These are phyloP conservation scores for Pomacea canaliculata DNA, from an alignment of 2,888 invertebrate genomes.

Conservation along the genomic window DNA sequence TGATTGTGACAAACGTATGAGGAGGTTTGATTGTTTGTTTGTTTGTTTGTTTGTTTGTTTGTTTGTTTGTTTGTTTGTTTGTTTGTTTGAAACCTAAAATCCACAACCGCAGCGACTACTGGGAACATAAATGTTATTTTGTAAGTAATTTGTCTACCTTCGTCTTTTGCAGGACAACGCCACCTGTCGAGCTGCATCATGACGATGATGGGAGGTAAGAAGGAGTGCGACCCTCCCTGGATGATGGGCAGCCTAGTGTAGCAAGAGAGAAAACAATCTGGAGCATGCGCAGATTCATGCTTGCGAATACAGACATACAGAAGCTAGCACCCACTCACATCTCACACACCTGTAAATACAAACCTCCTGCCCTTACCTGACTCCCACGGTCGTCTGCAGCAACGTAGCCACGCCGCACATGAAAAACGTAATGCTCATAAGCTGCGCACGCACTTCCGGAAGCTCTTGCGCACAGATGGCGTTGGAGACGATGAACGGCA, in stretches of 20 bases:
- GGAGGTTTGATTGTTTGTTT: too few species aligned
- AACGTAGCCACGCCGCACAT: constrained; percentile 29
- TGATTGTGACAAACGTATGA: too few species aligned
- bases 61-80: too few species aligned
- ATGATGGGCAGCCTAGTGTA: constrained; percentile 47
- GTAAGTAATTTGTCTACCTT: background rate
- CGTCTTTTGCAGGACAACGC: constrained; percentile 40
- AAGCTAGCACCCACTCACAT: too few species aligned
- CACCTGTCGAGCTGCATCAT: constrained; percentile 50
- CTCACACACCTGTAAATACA: too few species aligned
- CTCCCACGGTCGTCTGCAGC: constrained; percentile 19
- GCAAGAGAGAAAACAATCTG: background rate
- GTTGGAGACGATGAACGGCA: constrained; percentile 9
- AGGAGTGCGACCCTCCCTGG: constrained; percentile 48
- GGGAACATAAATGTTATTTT: too few species aligned
- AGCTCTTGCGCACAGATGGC: constrained; percentile 9
- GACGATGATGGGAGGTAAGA: constrained; percentile 47
- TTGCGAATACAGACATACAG: too few species aligned
- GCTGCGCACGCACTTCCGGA: constrained; percentile 2
- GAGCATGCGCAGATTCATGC: background rate
- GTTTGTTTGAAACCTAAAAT: too few species aligned
- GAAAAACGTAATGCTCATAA: constrained; percentile 27
- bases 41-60: too few species aligned
- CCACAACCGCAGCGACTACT: too few species aligned
- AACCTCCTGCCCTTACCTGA: background rate